These are phyloP conservation scores for Garrulus glandarius DNA, from an alignment of 2,797 vertebrate genomes.

Conservation along the genomic window DNA sequence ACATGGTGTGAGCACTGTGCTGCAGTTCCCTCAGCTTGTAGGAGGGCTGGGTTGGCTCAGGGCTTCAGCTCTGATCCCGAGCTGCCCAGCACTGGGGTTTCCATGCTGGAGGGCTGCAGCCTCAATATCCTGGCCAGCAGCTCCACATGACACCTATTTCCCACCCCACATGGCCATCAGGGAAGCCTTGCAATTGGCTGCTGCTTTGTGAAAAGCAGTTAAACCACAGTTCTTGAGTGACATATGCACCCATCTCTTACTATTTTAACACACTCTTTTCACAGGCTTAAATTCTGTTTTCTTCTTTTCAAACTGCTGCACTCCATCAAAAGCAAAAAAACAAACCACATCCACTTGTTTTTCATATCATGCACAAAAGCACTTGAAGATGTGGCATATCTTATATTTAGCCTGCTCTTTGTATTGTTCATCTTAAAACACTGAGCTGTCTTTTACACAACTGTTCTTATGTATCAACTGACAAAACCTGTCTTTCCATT, in stretches of 20 bases:
- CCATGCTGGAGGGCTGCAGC: background rate
- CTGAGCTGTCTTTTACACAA: background rate
- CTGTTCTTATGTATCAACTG: background rate
- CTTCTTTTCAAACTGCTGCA: background rate
- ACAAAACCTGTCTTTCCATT: conserved; percentile 28
- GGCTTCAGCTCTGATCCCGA: background rate
- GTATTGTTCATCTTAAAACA: conserved; percentile 23
- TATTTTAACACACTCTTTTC: background rate
- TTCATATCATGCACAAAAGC: background rate
- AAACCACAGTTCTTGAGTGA: conserved; percentile 41
- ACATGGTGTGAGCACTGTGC: accelerated
- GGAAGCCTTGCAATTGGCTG: background rate
- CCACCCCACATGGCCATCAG: background rate
- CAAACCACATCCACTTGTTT: conserved; percentile 62
- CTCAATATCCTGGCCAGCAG: background rate
- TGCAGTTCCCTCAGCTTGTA: accelerated
- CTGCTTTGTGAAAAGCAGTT: conserved; percentile 30
- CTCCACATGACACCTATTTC: background rate
- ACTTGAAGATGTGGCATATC: background rate
- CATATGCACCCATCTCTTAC: background rate
- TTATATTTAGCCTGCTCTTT: background rate
- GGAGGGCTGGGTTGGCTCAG: background rate
- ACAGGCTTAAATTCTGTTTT: conserved; percentile 23
- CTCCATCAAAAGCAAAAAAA: background rate
- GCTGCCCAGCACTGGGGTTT: background rate